Percentiles rank a stretch among this genome's conserved stretches.
phyloP scores from a whole-genome alignment of 92 coral and sea anemone species.

The Porites lobata region DNA sequence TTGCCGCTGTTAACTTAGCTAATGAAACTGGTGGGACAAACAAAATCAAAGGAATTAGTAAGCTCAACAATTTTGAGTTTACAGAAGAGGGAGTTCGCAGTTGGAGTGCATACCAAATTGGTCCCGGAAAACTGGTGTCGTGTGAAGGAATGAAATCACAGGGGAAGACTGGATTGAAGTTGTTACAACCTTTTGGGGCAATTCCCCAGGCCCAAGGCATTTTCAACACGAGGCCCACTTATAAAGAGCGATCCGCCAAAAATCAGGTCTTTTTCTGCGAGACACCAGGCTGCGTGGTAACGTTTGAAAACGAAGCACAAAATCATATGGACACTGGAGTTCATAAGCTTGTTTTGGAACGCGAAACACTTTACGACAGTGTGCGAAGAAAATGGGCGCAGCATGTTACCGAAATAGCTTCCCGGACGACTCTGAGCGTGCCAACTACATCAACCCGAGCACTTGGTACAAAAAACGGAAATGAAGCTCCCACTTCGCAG shows the following conservation, averaged over 20 bases:
- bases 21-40: conserved; percentile 42
- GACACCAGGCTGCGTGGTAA: conserved; percentile 44
- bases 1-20: conserved; percentile 13
- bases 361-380: conserved; percentile 47
- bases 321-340: conserved; percentile 65
- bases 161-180: conserved; percentile 35
- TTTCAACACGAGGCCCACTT: neutral
- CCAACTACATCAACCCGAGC: neutral
- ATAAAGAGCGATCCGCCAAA: neutral
- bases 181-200: conserved; percentile 49
- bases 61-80: conserved; percentile 35
- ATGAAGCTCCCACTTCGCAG: too few species aligned
- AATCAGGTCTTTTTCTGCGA: conserved; percentile 55
- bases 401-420: conserved; percentile 44
- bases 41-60: conserved; percentile 53
- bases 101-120: conserved; percentile 44
- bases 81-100: conserved; percentile 40
- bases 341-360: conserved; percentile 49
- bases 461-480: neutral
- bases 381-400: conserved; percentile 59
- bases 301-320: conserved; percentile 42
- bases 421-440: neutral
- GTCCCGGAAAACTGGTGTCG: conserved; percentile 40
- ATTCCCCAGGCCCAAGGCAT: neutral
- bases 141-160: conserved; percentile 12